A percentile compares a stretch with the other conserved stretches of the same genome.
Evolutionary conservation across 1,140 invertebrate species (phyloP).

Genomic region (Drosophila biarmipes): DNA sequence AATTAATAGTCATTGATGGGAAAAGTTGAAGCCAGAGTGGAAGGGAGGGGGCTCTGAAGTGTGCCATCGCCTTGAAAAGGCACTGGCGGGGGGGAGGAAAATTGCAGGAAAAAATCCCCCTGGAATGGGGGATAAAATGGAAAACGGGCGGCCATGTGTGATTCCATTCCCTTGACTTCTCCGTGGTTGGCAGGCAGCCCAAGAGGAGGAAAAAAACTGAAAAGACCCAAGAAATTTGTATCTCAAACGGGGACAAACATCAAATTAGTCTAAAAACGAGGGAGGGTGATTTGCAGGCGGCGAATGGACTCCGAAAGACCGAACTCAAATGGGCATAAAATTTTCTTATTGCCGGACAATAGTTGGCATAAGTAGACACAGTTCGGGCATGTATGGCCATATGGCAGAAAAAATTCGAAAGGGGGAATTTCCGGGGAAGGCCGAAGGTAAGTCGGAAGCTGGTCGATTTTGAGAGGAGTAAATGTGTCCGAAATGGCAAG

Average conservation of each 20-base stretch:
- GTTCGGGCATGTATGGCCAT: conserved; percentile 21
- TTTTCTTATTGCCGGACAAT: conserved; percentile 57
- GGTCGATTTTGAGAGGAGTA: no score
- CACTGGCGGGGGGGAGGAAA: not conserved
- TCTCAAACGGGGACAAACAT: conserved; percentile 38
- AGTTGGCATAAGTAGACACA: conserved; percentile 11
- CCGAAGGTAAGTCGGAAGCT: conserved; percentile 2
- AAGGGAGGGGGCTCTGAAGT: conserved; percentile 54
- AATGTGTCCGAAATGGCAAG: not conserved
- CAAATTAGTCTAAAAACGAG: conserved; percentile 66
- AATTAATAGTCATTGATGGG: conserved; percentile 81
- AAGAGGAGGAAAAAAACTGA: conserved; percentile 2
- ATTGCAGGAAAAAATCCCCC: not conserved
- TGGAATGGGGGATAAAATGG: not conserved
- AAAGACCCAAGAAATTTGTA: conserved; percentile 7
- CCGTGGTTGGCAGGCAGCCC: conserved; percentile 48
- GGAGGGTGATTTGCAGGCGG: conserved; percentile 10
- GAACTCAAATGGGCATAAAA: conserved; percentile 62
- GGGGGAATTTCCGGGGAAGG: no score
- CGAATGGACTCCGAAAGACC: not conserved
- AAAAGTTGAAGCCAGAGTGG: conserved; percentile 54
- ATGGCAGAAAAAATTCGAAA: conserved; percentile 16
- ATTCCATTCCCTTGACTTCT: conserved; percentile 15
- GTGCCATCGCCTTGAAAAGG: conserved; percentile 41
- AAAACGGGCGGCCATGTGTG: conserved; percentile 48